phyloP scores from a whole-genome alignment of 2,888 invertebrate genomes.

The Melinopterus prodromus region DNA sequence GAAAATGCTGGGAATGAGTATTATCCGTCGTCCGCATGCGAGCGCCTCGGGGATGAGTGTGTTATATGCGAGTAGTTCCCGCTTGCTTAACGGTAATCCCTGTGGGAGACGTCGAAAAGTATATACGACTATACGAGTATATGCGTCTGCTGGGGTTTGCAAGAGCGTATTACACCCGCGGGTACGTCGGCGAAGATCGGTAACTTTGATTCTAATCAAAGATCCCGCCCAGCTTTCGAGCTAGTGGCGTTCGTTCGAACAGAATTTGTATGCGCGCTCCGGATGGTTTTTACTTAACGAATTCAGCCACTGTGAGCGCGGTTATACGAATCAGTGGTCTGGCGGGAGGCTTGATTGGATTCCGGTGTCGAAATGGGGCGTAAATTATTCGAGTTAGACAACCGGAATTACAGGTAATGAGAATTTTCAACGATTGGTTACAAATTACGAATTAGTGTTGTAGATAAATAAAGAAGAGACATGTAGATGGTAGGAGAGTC shows the following conservation, averaged over 20 bases:
- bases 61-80: too few species aligned
- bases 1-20: too few species aligned
- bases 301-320: neutral
- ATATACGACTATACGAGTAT: neutral
- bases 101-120: neutral
- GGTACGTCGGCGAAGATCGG: neutral
- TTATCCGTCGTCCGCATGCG: too few species aligned
- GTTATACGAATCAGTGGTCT: neutral
- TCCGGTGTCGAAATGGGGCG: neutral
- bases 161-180: neutral
- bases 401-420: neutral
- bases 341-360: neutral
- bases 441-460: neutral
- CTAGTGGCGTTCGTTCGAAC: neutral
- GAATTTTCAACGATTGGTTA: neutral
- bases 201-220: constrained; percentile 4
- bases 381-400: neutral
- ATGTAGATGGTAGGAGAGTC: too few species aligned
- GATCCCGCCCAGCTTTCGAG: neutral
- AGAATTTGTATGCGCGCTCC: neutral
- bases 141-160: neutral
- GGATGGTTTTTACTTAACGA: neutral
- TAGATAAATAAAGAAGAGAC: too few species aligned
- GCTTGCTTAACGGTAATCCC: neutral
- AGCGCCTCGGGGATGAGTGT: too few species aligned